Base-by-base conservation (phyloP, 2,888 invertebrate genomes). In the Eurytoma adleriae region DNA sequence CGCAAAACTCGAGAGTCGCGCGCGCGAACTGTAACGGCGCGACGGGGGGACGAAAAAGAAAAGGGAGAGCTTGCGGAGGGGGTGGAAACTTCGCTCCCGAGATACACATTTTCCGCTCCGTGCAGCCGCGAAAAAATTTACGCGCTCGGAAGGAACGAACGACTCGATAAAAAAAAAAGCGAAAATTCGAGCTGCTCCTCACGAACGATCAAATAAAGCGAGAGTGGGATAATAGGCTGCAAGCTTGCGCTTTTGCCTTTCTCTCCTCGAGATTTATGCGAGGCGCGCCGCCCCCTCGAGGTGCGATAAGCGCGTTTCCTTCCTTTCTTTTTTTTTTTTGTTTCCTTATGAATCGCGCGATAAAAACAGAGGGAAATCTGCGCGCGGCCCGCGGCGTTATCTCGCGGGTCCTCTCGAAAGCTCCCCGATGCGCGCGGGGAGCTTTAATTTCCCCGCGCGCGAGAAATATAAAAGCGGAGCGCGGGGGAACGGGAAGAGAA, bases 51-150 rank as follows among this genome's bases (percentile, higher is more conserved):
- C 3, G 18, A 70, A 40, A 70, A 18, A 18, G 40, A n/a, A 57
- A 13, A 70, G 70, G 30, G 57, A 16, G 30, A 57, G 57, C 40
- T 40, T 40, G 40, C 30, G n/a, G 54, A 54, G 54, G n/a, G n/a
- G n/a, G 54, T 3, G 5, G n/a, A 54, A 54, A 54, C 54, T 54
- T 54, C 54, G 14, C 54, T 3, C 3, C 54, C 14, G 54, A 14
- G 54, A 54, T 54, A n/a, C 54, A 54, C n/a, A n/a, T 54, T 54
- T 54, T 54, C 54, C n/a, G 5, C 40, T 40, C 40, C 40, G n/a
- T 61, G 16, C n/a, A 18, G 61, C 64, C 48, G 27, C 40, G 40
- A 40, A 40, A 40, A 40, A 40, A 40, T 40, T 40, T 40, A 40
- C 40, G 40, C 40, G 7, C 40, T 40, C 40, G 40, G 40, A 40